phyloP scores from a whole-genome alignment of 2,888 invertebrate species.

The Hylaea fasciaria region DNA sequence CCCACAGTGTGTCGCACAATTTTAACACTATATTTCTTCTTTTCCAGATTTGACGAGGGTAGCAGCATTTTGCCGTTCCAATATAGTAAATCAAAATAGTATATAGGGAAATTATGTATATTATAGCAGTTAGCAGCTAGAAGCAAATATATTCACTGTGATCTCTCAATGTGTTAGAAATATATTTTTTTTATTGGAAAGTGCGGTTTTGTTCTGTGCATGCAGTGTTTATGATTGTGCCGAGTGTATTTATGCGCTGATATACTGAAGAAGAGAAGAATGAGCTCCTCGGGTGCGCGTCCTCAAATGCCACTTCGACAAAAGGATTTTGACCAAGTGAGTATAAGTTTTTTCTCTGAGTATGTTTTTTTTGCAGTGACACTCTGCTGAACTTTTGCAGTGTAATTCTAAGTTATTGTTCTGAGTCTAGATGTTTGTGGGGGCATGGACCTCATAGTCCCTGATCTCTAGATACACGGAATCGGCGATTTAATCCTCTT shows the following conservation, averaged over 20 bases:
- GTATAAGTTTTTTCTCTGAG: too few relatives aligned
- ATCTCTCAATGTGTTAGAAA: slow-evolving; percentile 65
- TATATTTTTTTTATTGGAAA: slow-evolving; percentile 47
- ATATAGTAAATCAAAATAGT: slow-evolving; percentile 47
- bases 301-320: slow-evolving; percentile 87
- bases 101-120: slow-evolving; percentile 55
- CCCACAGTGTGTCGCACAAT: too few relatives aligned
- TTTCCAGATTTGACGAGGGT: slow-evolving; percentile 63
- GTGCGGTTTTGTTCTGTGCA: not conserved
- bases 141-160: slow-evolving; percentile 55
- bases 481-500: too few relatives aligned
- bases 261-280: slow-evolving; percentile 57
- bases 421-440: too few relatives aligned
- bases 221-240: slow-evolving; percentile 10
- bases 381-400: too few relatives aligned
- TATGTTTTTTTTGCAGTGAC: not conserved
- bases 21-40: too few relatives aligned
- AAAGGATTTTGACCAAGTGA: slow-evolving; percentile 90
- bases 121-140: slow-evolving; percentile 22
- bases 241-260: slow-evolving; percentile 47
- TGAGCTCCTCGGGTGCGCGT: slow-evolving; percentile 57
- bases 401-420: too few relatives aligned
- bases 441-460: too few relatives aligned
- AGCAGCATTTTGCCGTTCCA: slow-evolving; percentile 51
- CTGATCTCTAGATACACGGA: too few relatives aligned